These are phyloP conservation scores for Coenonympha glycerion DNA, from an alignment of 2,888 invertebrate species.

Conservation along the genomic window DNA sequence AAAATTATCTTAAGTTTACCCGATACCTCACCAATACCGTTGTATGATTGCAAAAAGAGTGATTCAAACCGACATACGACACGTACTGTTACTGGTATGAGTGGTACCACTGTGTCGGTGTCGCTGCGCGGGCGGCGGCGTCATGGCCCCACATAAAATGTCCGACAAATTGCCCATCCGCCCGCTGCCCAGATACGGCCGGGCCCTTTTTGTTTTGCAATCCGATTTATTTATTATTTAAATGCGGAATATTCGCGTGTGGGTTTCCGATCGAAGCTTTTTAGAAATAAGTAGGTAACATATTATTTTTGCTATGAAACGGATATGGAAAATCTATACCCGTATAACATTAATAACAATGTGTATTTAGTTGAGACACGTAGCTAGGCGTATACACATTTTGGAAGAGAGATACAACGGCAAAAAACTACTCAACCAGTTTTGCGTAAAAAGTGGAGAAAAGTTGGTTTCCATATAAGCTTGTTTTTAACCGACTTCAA, in stretches of 20 bases:
- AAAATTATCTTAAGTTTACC: too few species aligned
- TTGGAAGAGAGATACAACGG: too few species aligned
- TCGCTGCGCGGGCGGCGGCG: slow-evolving; percentile 21
- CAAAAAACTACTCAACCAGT: too few species aligned
- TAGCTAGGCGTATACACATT: too few species aligned
- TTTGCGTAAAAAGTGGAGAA: too few species aligned
- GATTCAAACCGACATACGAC: slow-evolving; percentile 23
- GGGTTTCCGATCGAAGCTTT: slow-evolving; percentile 15
- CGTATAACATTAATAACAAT: background rate
- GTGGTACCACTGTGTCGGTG: slow-evolving; percentile 18
- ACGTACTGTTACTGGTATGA: slow-evolving; percentile 23
- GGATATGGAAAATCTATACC: background rate
- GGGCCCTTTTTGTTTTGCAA: slow-evolving; percentile 26
- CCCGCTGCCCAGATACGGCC: slow-evolving; percentile 26
- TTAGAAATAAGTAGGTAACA: slow-evolving; percentile 8
- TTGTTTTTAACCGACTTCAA: too few species aligned
- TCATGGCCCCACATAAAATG: slow-evolving; percentile 34
- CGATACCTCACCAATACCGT: background rate
- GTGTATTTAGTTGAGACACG: background rate
- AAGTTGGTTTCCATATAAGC: too few species aligned
- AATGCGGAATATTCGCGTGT: slow-evolving; percentile 22
- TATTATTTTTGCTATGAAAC: background rate
- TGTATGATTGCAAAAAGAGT: slow-evolving; percentile 13
- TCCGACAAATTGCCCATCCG: slow-evolving; percentile 34
- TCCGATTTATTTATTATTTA: slow-evolving; percentile 31